phyloP scores from a whole-genome alignment of 2,888 invertebrate species.

The Plagodis dolabraria region DNA sequence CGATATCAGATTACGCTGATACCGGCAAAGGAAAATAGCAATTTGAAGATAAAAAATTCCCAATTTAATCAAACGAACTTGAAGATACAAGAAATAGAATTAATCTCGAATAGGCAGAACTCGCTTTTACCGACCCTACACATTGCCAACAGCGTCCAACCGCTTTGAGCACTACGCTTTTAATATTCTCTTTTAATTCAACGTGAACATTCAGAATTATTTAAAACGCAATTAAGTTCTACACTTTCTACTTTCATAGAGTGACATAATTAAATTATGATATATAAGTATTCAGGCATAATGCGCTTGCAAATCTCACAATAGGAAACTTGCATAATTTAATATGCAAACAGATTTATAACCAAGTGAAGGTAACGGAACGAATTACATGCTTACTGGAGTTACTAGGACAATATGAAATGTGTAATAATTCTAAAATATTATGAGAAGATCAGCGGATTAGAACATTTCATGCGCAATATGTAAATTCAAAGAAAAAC shows the following conservation, averaged over 20 bases:
- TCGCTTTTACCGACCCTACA: slow-evolving; percentile 38
- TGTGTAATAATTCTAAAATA: background rate
- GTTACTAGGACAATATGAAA: slow-evolving; percentile 7
- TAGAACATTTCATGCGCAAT: background rate
- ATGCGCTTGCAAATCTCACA: slow-evolving; percentile 21
- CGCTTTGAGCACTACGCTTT: slow-evolving; percentile 14
- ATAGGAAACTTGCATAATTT: slow-evolving; percentile 13
- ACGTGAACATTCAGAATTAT: slow-evolving; percentile 12
- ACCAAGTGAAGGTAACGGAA: slow-evolving; percentile 16
- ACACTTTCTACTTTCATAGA: slow-evolving; percentile 30
- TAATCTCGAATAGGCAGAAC: slow-evolving; percentile 20
- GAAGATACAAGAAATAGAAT: slow-evolving; percentile 30
- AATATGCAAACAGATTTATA: slow-evolving; percentile 29
- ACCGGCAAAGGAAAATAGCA: slow-evolving; percentile 21
- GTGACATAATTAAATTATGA: slow-evolving; percentile 33
- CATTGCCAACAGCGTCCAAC: slow-evolving; percentile 19
- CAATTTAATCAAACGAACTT: slow-evolving; percentile 31
- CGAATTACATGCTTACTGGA: slow-evolving; percentile 12
- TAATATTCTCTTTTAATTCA: slow-evolving; percentile 21
- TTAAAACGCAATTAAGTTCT: slow-evolving; percentile 18
- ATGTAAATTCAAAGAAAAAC: too few species aligned
- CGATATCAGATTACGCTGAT: slow-evolving; percentile 11
- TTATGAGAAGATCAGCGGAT: background rate
- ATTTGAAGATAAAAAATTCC: slow-evolving; percentile 37
- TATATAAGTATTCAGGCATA: slow-evolving; percentile 19